Evolutionary conservation across 2,888 invertebrate genomes (phyloP).

Genomic region (Diogma glabrata): DNA sequence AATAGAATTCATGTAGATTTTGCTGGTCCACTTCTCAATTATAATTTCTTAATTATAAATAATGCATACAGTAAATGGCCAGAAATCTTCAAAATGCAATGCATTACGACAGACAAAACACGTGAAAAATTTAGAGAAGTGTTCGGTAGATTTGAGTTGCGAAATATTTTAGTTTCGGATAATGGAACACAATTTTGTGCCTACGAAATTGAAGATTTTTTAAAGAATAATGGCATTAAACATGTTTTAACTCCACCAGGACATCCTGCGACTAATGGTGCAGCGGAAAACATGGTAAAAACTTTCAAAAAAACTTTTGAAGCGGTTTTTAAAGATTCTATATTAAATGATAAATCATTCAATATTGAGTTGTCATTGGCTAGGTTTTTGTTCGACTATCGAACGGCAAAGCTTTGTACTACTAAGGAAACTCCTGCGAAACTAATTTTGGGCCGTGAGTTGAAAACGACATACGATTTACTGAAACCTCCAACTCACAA

Average conservation of each 20-base stretch:
- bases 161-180: conserved; percentile 16
- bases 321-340: no score
- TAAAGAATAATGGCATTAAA: neutral
- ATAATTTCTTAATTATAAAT: conserved; percentile 11
- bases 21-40: neutral
- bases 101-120: conserved; percentile 10
- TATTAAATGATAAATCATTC: no score
- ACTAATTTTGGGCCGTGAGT: no score
- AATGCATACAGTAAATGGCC: conserved; percentile 19
- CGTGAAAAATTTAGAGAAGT: conserved; percentile 17
- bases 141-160: conserved; percentile 20
- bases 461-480: no score
- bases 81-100: conserved; percentile 15
- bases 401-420: no score
- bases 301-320: no score
- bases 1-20: conserved; percentile 17
- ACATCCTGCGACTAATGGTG: neutral
- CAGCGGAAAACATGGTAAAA: neutral
- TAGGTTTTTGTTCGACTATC: no score
- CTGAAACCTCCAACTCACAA: no score
- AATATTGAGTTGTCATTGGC: no score
- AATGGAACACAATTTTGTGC: conserved; percentile 18
- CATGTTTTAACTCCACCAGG: neutral
- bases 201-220: neutral
- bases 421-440: no score